phyloP scores from a whole-genome alignment of 2,888 invertebrate genomes.

The Xylocampa areola region DNA sequence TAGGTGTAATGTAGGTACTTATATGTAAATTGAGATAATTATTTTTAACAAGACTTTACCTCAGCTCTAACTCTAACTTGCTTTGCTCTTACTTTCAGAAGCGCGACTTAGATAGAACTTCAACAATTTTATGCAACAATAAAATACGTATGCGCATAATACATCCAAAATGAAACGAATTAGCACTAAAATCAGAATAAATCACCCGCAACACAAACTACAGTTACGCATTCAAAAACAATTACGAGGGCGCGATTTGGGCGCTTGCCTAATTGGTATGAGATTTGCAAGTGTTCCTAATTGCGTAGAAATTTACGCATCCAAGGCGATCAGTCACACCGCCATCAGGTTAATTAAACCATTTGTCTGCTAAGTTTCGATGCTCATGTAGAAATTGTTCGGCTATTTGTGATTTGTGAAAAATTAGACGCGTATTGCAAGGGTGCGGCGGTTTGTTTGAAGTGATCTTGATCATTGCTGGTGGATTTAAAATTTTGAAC shows the following conservation, averaged over 20 bases:
- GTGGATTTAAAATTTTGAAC: not conserved
- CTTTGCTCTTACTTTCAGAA: not conserved
- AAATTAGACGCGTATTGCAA: constrained; percentile 56
- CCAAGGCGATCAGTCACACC: constrained; percentile 86
- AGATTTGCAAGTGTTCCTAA: constrained; percentile 89
- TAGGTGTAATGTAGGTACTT: too few species aligned
- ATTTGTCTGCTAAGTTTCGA: constrained; percentile 84
- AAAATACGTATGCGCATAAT: constrained; percentile 28
- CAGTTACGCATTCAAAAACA: constrained; percentile 86
- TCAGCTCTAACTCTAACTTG: too few species aligned
- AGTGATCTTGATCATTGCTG: constrained; percentile 45
- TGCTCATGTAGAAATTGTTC: constrained; percentile 69
- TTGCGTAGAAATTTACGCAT: constrained; percentile 86
- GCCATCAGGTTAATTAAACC: constrained; percentile 89
- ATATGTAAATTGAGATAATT: too few species aligned
- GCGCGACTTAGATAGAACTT: not conserved
- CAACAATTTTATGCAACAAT: not conserved
- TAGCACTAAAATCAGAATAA: constrained; percentile 74
- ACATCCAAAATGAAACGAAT: constrained; percentile 43
- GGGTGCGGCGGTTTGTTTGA: constrained; percentile 34
- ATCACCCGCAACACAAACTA: constrained; percentile 83
- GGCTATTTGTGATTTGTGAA: constrained; percentile 64
- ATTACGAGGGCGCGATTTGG: constrained; percentile 87
- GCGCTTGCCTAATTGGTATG: constrained; percentile 89
- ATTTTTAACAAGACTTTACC: too few species aligned